These are phyloP conservation scores for Capitulum mitella DNA, from an alignment of 2,888 invertebrate genomes.

Conservation along the genomic window DNA sequence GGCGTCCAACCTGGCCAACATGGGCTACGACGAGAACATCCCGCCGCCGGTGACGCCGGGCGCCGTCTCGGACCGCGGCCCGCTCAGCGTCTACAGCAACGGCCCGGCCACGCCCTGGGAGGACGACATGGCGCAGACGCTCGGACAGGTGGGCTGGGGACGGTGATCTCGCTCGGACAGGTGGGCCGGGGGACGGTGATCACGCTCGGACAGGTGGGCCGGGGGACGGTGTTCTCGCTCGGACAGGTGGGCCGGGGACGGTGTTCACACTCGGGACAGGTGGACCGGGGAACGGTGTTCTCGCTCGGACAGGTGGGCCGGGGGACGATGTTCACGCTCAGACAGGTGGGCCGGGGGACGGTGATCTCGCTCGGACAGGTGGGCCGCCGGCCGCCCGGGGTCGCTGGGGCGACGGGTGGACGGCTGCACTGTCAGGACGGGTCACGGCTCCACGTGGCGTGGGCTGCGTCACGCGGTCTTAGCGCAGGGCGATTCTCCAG, in stretches of 20 bases:
- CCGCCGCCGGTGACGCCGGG: constrained; percentile 49
- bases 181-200: too few species aligned
- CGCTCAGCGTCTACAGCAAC: constrained; percentile 25
- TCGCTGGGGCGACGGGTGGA: too few species aligned
- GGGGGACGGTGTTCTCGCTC: background rate
- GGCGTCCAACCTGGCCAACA: constrained; percentile 51
- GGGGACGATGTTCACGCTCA: too few species aligned
- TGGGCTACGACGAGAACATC: constrained; percentile 64
- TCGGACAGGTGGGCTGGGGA: background rate
- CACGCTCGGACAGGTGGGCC: background rate
- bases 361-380: too few species aligned
- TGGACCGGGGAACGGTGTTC: background rate
- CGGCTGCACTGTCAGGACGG: too few species aligned
- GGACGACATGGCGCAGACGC: background rate
- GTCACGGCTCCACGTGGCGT: too few species aligned
- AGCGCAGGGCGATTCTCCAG: too few species aligned
- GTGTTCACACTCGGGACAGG: too few species aligned
- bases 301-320: background rate
- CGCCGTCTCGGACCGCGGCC: constrained; percentile 49
- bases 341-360: too few species aligned
- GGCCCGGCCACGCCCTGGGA: constrained; percentile 28
- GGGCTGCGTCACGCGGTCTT: too few species aligned
- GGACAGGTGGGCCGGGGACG: background rate
- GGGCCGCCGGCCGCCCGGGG: too few species aligned
- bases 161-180: background rate